These are phyloP conservation scores for Macroteleia sp. DNA, from an alignment of 2,888 invertebrate species.

Conservation along the genomic window DNA sequence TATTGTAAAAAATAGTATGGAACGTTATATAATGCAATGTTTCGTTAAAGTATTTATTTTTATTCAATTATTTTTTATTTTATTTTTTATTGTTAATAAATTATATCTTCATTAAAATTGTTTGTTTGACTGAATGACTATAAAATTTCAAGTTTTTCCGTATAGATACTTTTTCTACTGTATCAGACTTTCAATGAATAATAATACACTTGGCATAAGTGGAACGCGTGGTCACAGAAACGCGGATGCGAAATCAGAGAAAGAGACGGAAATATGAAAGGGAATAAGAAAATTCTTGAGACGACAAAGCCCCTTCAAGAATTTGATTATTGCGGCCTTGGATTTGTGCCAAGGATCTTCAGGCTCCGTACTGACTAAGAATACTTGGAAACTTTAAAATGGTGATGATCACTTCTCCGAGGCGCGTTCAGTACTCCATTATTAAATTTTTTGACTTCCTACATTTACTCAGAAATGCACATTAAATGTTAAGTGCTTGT, in stretches of 20 bases:
- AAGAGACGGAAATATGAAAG: constrained; percentile 16
- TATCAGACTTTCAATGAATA: constrained; percentile 9
- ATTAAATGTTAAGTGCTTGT: constrained; percentile 30
- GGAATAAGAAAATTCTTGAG: constrained; percentile 63
- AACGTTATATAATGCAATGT: no score
- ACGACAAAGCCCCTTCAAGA: constrained; percentile 71
- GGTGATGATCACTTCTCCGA: constrained; percentile 50
- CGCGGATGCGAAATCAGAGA: constrained; percentile 10
- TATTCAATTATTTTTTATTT: no score
- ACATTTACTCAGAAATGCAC: constrained; percentile 32
- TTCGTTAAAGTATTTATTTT: no score
- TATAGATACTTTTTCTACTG: no score
- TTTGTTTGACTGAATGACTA: no score
- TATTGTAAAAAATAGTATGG: no score
- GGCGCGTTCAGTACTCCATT: constrained; percentile 63
- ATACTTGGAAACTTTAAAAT: constrained; percentile 74
- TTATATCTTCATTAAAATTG: no score
- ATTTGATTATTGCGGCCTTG: constrained; percentile 79
- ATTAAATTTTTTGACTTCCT: constrained; percentile 72
- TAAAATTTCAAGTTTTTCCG: no score
- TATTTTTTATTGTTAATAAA: no score
- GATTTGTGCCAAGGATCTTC: constrained; percentile 69
- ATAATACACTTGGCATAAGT: constrained; percentile 28
- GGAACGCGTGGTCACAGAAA: constrained; percentile 15
- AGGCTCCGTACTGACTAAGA: constrained; percentile 59